Evolutionary conservation across 2,888 invertebrate species (phyloP).

Genomic region (Halictus ligatus): DNA sequence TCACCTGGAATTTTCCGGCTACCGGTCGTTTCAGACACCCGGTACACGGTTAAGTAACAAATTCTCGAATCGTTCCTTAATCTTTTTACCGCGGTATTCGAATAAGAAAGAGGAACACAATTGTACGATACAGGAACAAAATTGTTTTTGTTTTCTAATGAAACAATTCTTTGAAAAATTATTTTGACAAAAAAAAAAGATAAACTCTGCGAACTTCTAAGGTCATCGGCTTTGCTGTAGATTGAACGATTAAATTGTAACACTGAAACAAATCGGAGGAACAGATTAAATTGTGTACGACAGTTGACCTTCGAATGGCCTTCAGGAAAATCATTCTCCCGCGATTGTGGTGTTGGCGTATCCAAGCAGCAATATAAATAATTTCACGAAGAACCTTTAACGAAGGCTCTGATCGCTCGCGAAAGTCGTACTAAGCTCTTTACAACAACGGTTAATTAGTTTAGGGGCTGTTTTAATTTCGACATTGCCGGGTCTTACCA

Average conservation of each 20-base stretch:
- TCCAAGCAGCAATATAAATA: not conserved
- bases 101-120: too few relatives aligned
- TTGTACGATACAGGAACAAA: too few relatives aligned
- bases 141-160: too few relatives aligned
- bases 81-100: too few relatives aligned
- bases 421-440: not conserved
- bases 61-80: not conserved
- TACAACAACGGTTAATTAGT: not conserved
- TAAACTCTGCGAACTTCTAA: too few relatives aligned
- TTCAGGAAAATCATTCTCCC: not conserved
- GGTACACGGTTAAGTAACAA: too few relatives aligned
- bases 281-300: too few relatives aligned
- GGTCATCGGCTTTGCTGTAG: too few relatives aligned
- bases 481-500: not conserved
- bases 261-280: too few relatives aligned
- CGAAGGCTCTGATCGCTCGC: not conserved
- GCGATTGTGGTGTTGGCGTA: not conserved
- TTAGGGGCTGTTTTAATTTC: not conserved
- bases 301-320: not conserved
- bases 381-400: not conserved
- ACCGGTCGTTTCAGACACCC: not conserved
- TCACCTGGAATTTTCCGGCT: not conserved
- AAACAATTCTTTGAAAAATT: too few relatives aligned
- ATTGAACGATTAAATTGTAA: too few relatives aligned
- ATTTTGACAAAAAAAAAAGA: too few relatives aligned